Base-by-base conservation (phyloP, 2,113 vertebrate genomes). In the Progne subis region DNA sequence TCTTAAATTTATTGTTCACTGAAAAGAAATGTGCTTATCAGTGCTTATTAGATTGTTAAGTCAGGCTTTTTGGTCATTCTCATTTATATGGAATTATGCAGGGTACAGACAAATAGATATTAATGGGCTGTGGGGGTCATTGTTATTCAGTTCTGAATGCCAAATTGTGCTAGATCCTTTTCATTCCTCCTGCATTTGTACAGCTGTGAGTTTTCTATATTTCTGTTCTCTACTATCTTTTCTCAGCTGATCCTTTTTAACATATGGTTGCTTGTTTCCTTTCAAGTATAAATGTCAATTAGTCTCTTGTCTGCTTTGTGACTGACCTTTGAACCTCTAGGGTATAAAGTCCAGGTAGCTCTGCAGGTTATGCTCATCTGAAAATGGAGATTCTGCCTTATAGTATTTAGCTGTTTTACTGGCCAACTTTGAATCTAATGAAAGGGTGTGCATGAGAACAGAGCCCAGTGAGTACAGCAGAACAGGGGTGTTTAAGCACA, bases 251-350 rank as follows among this genome's bases (percentile, higher is more conserved):
- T 78, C 29, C 39, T 75, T 79, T 78, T 56, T 37, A 70, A 41
- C 55, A 64, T 43, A 52, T 0, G 0, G 50, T 70, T 90, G 52
- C 59, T 88, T 56, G 6, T 88, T 82, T 90, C 43, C 47, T 89
- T 91, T 95, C 75, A 91, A 88, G 79, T 60, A 90, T 68, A 92
- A 90, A 90, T 82, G 53, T 76, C 82, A 81, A 89, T 94, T 95
- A 91, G 37, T 90, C 52, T 67, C 72, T 91, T 3, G 2, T 63
- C 74, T 86, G 31, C 70, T 93, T 92, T 78, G 52, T 90, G 68
- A 55, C 74, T 60, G 79, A 95, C 69, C 83, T 60, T 89, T 31
- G 57, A 63, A 76, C 71, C 78, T 81, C 64, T 9, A 56, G 65
- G n/a, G 25, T 32, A 28, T 37, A 56, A 90, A 92, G 86, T 71